Evolutionary conservation across 2,113 vertebrate species (phyloP).

Genomic region (Columba livia): DNA sequence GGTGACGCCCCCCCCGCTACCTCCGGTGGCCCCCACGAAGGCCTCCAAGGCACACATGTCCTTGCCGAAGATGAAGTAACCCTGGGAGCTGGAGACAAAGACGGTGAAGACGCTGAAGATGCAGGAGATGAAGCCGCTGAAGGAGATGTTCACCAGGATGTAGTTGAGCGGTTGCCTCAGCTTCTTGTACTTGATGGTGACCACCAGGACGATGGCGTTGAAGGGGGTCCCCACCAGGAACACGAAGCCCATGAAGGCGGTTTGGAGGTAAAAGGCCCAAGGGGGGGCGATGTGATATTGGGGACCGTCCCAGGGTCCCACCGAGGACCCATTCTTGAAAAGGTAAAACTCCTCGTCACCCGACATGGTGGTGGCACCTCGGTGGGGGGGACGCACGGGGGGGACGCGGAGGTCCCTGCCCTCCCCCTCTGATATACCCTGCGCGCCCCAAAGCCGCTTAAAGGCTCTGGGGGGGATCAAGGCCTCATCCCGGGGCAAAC

Average conservation of each 20-base stretch:
- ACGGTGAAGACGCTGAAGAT: constrained; percentile 78
- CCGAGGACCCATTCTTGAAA: constrained; percentile 77
- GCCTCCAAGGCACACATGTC: constrained; percentile 75
- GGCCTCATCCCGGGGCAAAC: constrained; percentile 41
- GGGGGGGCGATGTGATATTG: constrained; percentile 82
- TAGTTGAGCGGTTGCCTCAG: constrained; percentile 84
- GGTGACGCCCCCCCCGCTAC: background rate
- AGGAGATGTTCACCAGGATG: constrained; percentile 82
- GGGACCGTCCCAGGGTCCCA: constrained; percentile 83
- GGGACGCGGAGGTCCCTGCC: background rate
- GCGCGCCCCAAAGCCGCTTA: constrained; percentile 47
- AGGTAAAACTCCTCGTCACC: constrained; percentile 80
- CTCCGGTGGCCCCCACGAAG: constrained; percentile 68
- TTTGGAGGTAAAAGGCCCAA: constrained; percentile 84
- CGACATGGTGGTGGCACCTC: constrained; percentile 53
- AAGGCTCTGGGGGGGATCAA: background rate
- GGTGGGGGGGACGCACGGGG: no score
- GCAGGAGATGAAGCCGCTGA: constrained; percentile 77
- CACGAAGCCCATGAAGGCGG: constrained; percentile 83
- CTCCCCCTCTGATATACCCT: constrained; percentile 45
- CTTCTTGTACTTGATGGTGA: constrained; percentile 82
- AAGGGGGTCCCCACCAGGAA: constrained; percentile 77
- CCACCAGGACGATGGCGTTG: constrained; percentile 78
- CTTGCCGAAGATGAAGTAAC: constrained; percentile 81
- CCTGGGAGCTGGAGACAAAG: constrained; percentile 75